Evolutionary conservation across 2,113 vertebrate species (phyloP), one percentile per base, ranked within the genome.

Genomic region (Grantiella picta): DNA sequence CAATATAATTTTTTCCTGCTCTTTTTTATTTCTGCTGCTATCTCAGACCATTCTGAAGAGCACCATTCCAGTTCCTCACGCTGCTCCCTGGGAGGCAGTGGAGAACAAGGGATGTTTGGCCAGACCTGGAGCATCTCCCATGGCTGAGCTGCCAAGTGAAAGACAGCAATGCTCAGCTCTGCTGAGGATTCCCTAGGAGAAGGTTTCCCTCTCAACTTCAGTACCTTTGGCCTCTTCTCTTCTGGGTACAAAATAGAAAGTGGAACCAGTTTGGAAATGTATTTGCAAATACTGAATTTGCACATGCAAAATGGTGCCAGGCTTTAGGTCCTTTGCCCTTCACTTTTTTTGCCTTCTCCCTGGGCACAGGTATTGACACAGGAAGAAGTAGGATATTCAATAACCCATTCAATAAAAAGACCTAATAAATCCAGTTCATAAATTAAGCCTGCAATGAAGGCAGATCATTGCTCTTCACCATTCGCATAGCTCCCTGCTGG

Each of bases 351-450:
- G 14, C 7, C 8, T 78, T 89, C 36, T 71, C 21, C 33, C 88
- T 71, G 15, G 16, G 70, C 40, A 45, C 13, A 63, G 29, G 27
- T 64, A 19, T 52, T 54, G 69, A 66, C 49, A 79, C 17, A 60
- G 33, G 35, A 87, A 69, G 19, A 87, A 85, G 78, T 5, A 82
- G 33, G 47, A 50, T 84, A 82, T 66, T 22, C 31, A 68, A 17
- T 64, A 92, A 86, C 42, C 70, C 56, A 71, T 66, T 79, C 64
- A 64, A 49, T 49, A 52, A 68, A 73, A 90, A 70, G 54, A 40
- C 13, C 5, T 88, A 64, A 82, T 92, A 83, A 83, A 77, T 86
- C 44, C 66, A 68, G 81, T 68, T 93, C 73, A 93, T 85, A 80
- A 68, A 92, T 95, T 76, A 90, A 72, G 53, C 40, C 38, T 53